A percentile compares a stretch with the other conserved stretches of the same genome.
These are phyloP conservation scores for Camelus bactrianus DNA, from an alignment of 2,113 vertebrate species.

Conservation along the genomic window DNA sequence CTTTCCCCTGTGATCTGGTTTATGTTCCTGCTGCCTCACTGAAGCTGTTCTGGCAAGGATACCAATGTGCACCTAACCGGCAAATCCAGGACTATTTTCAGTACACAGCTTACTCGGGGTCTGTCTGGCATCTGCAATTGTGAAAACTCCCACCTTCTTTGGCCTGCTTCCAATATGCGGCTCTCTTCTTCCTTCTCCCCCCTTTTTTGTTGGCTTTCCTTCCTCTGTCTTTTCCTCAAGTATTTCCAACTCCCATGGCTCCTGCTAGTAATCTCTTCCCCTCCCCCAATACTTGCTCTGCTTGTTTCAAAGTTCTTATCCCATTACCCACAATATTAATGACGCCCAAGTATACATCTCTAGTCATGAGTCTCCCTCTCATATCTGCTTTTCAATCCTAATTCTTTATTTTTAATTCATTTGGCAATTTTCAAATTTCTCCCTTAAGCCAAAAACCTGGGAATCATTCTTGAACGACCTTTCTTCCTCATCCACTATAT, in stretches of 20 bases:
- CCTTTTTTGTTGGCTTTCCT: not conserved
- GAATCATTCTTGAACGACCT: slow-evolving; percentile 3
- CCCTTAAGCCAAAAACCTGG: not conserved
- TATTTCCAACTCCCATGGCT: not conserved
- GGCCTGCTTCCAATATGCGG: not conserved
- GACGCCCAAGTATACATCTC: not conserved
- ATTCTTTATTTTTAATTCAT: not conserved
- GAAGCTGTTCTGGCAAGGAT: not conserved
- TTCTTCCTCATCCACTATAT: not conserved
- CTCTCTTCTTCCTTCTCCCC: not conserved
- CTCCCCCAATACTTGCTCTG: not conserved
- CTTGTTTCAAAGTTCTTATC: not conserved
- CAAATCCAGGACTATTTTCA: slow-evolving; percentile 6
- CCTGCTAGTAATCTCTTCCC: not conserved
- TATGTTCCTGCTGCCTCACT: not conserved
- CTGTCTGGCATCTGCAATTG: not conserved
- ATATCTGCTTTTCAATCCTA: not conserved
- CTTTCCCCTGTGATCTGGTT: not conserved
- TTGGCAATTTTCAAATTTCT: slow-evolving; percentile 7
- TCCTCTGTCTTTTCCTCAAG: slow-evolving; percentile 1
- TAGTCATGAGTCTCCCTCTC: not conserved
- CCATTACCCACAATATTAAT: not conserved
- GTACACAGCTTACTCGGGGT: not conserved
- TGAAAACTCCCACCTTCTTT: not conserved
- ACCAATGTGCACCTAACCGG: not conserved